Base-by-base conservation (phyloP, 2,888 invertebrate species). In the Mythimna ferrago region DNA sequence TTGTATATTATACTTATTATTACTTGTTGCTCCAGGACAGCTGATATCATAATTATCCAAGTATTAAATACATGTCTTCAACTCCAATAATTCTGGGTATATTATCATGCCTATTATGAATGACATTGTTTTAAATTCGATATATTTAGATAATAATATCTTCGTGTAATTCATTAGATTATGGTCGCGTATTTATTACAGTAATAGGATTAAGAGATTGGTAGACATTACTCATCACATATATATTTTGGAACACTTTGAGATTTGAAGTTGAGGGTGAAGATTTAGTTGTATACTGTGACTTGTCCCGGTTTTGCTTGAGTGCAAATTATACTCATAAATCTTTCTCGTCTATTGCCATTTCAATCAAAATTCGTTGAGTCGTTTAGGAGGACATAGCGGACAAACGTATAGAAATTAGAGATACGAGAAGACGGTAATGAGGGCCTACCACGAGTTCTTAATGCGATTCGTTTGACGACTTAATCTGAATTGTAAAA, bases 201-300 rank as follows among this genome's bases (percentile, higher is more conserved):
- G 48, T 76, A 77, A 54, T 76, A 77, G 38, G 76, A 77, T 76
- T 77, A 76, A 11, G 26, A 32, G 53, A 78, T 78, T 61, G 26
- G 53, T 41, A 56, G 60, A 54, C 60, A 54, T 66, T 21, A 51
- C 26, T 44, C 6, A 62, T 66, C 38, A 6, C 2, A 11, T 32
- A 7, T 35, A 53, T 19, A n/a, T 9, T 58, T 72, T 51, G 44
- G 44, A 44, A 41, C 21, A 57, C 48, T 16, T 44, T 11, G 6
- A 58, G 51, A 73, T 14, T 14, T 14, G 32, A 51, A 19, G 32
- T 41, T 7, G 41, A 66, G 21, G 3, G 2, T 16, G 1, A 19
- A 16, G 32, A 1, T 9, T 35, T 32, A 35, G 21, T 19, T 35
- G 19, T 9, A 48, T 48, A 16, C 1, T 2, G 14, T 44, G 44